phyloP scores from a whole-genome alignment of 1,140 invertebrate species.

The Tachypleus tridentatus region DNA sequence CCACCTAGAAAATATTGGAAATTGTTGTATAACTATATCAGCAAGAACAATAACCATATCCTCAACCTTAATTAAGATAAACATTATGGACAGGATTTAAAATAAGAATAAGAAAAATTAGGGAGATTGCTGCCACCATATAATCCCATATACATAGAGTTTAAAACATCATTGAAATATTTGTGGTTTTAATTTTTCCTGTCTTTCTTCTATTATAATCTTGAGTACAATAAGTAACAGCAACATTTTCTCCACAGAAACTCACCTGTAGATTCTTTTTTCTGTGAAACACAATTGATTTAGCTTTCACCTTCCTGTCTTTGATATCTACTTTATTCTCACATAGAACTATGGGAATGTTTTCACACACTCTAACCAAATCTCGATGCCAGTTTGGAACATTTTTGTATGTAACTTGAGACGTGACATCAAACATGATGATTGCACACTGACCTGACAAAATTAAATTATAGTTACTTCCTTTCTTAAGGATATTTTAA shows the following conservation, averaged over 20 bases:
- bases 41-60: no score
- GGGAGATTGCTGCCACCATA: no score
- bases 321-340: constrained; percentile 99
- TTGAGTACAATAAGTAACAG: constrained; percentile 36
- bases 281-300: constrained; percentile 96
- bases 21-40: no score
- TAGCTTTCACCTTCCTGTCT: constrained; percentile 99
- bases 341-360: constrained; percentile 96
- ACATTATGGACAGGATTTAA: no score
- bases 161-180: no score
- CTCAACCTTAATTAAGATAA: no score
- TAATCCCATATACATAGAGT: no score
- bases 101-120: no score
- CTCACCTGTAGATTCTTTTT: constrained; percentile 98
- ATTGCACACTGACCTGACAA: constrained; percentile 86
- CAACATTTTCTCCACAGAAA: constrained; percentile 4
- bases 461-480: background rate
- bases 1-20: no score
- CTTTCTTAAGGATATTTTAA: no score
- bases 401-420: constrained; percentile 98
- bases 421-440: constrained; percentile 99
- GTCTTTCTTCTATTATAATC: constrained; percentile 94
- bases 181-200: no score
- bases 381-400: constrained; percentile 99
- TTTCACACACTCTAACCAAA: constrained; percentile 96